These are phyloP conservation scores for Phocoena sinus DNA, from an alignment of 2,113 vertebrate species.

Conservation along the genomic window DNA sequence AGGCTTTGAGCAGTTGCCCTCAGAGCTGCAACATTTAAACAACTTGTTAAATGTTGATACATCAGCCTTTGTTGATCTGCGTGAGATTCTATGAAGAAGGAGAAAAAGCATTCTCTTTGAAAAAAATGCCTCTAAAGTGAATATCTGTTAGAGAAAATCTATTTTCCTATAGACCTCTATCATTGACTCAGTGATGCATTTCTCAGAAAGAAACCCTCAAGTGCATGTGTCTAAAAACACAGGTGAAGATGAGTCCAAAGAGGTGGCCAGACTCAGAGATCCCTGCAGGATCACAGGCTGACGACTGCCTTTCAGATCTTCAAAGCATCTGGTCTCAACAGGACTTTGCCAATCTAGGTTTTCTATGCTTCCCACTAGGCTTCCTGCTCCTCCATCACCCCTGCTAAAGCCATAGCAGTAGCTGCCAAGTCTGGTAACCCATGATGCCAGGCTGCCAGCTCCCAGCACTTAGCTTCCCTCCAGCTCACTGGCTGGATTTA, in stretches of 20 bases:
- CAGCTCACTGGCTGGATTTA: background rate
- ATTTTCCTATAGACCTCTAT: background rate
- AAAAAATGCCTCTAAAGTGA: background rate
- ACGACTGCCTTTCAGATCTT: background rate
- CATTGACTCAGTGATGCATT: background rate
- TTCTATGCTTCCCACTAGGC: background rate
- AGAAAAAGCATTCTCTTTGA: background rate
- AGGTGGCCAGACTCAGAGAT: background rate
- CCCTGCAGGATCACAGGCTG: background rate
- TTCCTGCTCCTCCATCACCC: background rate
- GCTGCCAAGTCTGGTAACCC: background rate
- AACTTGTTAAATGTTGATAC: background rate
- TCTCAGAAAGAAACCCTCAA: background rate
- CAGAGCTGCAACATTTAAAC: background rate
- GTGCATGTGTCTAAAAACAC: background rate
- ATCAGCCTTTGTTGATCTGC: background rate
- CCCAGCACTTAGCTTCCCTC: background rate
- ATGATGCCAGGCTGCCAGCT: background rate
- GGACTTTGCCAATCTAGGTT: background rate
- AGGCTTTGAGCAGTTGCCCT: background rate
- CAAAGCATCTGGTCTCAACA: background rate
- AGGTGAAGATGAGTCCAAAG: background rate
- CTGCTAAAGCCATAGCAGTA: background rate
- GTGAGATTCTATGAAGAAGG: background rate
- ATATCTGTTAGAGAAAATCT: background rate